Conservation (phyloP, 2,888 invertebrate genomes). For the Drosophila quinaria region DNA sequence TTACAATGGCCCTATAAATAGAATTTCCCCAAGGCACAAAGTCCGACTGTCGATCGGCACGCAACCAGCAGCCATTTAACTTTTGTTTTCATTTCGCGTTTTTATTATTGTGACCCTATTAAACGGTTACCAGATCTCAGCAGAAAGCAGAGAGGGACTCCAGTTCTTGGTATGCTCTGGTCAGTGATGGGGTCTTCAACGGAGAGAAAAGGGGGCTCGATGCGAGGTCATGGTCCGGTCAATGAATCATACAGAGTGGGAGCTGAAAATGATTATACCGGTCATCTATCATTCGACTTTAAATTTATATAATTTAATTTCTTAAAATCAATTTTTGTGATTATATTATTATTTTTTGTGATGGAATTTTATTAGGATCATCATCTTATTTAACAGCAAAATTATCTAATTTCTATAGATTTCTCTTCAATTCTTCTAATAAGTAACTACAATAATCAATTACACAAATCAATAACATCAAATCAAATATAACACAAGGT, state of each 20-base stretch:
- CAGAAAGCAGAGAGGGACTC: constrained; percentile 8
- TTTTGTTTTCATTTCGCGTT: constrained; percentile 52
- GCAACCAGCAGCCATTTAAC: constrained; percentile 44
- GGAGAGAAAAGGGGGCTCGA: constrained; percentile 4
- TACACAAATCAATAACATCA: neutral
- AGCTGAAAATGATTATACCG: neutral
- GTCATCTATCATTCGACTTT: too few species aligned
- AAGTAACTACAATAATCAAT: neutral
- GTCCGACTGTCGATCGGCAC: constrained; percentile 51
- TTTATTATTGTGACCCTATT: constrained; percentile 65
- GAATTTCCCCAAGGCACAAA: constrained; percentile 22
- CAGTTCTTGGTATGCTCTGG: constrained; percentile 14
- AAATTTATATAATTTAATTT: too few species aligned
- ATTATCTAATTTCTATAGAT: too few species aligned
- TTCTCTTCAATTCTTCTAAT: neutral
- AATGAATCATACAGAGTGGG: neutral
- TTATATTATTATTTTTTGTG: too few species aligned
- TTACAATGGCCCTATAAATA: constrained; percentile 66
- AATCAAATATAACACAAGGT: constrained; percentile 8
- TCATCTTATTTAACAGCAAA: too few species aligned
- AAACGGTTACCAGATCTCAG: constrained; percentile 17
- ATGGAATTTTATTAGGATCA: too few species aligned
- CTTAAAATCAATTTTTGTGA: too few species aligned
- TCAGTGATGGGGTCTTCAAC: constrained; percentile 5
- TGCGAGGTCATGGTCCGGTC: neutral